Percentiles rank a stretch among this genome's conserved stretches.
Conservation (phyloP, 2,113 vertebrate genomes). For the Scolopax mira region DNA sequence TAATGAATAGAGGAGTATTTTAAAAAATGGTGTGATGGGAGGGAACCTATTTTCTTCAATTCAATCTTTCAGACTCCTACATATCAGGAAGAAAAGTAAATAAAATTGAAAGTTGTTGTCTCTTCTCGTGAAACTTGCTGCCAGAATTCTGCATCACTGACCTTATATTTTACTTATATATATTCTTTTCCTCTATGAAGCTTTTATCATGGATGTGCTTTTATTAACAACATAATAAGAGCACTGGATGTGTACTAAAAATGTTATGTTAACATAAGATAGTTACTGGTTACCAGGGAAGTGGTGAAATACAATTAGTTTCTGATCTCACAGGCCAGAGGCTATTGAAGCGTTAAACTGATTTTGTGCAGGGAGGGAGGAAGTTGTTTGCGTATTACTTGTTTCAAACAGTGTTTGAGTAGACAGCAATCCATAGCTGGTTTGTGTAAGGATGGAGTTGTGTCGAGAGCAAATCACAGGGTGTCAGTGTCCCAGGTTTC, state of each 20-base stretch:
- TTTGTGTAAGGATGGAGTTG: not conserved
- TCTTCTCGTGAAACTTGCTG: not conserved
- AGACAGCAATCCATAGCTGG: not conserved
- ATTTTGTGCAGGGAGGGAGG: not conserved
- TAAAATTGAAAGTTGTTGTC: not conserved
- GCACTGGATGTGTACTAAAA: not conserved
- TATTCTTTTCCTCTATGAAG: not conserved
- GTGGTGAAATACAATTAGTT: not conserved
- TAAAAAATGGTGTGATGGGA: rapidly evolving
- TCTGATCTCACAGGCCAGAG: not conserved
- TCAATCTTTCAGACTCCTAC: not conserved
- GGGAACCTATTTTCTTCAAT: not conserved
- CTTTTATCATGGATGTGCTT: not conserved
- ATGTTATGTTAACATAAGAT: not conserved
- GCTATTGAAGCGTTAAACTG: not conserved
- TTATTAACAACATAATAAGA: not conserved
- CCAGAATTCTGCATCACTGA: not conserved
- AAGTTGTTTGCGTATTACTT: not conserved
- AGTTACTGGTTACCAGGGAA: not conserved
- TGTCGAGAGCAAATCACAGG: not conserved
- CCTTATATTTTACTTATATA: not conserved
- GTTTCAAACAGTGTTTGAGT: not conserved
- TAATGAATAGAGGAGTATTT: not conserved
- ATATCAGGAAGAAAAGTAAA: not conserved
- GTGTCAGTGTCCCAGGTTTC: not conserved